phyloP scores from a whole-genome alignment of 2,888 invertebrate genomes.

The Eilema griseolum region DNA sequence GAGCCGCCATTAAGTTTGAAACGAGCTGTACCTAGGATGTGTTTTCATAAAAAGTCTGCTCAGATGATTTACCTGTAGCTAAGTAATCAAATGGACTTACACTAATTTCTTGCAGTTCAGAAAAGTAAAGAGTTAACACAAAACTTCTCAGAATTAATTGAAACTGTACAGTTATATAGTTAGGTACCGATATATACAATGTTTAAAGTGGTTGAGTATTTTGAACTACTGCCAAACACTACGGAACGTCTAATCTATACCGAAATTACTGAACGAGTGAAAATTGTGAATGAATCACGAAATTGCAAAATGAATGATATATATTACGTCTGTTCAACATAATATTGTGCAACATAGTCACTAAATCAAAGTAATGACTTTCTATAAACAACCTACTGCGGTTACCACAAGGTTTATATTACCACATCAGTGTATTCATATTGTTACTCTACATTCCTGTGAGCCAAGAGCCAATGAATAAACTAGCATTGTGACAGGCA shows the following conservation, averaged over 20 bases:
- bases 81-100: background rate
- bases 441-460: constrained; percentile 16
- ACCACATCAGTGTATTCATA: background rate
- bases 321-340: background rate
- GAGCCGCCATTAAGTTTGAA: too few relatives aligned
- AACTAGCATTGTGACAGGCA: background rate
- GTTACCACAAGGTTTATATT: constrained; percentile 21
- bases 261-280: background rate
- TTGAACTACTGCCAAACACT: background rate
- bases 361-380: background rate
- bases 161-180: too few relatives aligned
- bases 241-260: background rate
- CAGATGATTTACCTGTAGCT: too few relatives aligned
- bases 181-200: too few relatives aligned
- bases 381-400: rapidly evolving
- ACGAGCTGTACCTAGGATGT: too few relatives aligned
- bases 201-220: background rate
- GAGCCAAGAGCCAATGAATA: constrained; percentile 18
- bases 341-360: constrained; percentile 5
- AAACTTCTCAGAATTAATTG: background rate
- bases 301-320: background rate
- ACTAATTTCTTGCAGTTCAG: background rate
- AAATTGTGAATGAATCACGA: background rate
- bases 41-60: too few relatives aligned
- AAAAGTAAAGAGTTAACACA: background rate